Conservation (phyloP, 2,888 invertebrate genomes). For the Agrotis clavis region DNA sequence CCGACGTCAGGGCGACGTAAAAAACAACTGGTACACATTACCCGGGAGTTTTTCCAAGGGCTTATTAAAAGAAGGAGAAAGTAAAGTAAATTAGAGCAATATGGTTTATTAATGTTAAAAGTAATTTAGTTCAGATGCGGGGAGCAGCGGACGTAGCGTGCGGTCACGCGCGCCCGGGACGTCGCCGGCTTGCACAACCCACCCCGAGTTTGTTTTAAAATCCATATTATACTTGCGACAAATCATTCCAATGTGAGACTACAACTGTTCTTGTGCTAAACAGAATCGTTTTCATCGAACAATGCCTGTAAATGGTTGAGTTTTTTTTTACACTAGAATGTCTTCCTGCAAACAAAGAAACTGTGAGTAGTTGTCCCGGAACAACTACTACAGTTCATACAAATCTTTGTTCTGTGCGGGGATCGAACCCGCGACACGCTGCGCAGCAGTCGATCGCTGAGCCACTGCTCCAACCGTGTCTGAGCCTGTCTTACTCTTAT, state of each 20-base stretch:
- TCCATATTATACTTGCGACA: conserved; percentile 60
- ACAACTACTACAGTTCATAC: no score
- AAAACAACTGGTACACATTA: conserved; percentile 89
- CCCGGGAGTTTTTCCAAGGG: conserved; percentile 84
- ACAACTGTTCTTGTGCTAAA: conserved; percentile 26
- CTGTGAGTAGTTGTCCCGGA: no score
- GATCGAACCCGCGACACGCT: no score
- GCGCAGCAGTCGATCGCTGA: no score
- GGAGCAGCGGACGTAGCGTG: conserved; percentile 79
- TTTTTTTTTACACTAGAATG: no score
- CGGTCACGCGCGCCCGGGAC: conserved; percentile 77
- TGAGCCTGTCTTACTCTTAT: no score
- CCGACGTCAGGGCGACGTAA: conserved; percentile 86
- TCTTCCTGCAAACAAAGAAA: no score
- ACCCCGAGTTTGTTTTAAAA: conserved; percentile 58
- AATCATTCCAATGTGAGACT: conserved; percentile 30
- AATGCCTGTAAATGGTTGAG: neutral
- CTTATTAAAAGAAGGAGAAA: conserved; percentile 90
- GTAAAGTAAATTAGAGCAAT: conserved; percentile 90
- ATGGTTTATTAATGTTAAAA: conserved; percentile 90
- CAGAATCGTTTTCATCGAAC: neutral
- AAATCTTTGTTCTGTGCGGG: no score
- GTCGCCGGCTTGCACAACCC: conserved; percentile 74
- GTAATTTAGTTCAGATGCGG: conserved; percentile 86
- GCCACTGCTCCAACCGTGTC: no score